Base-by-base conservation (phyloP, 1,140 invertebrate species). In the Limonius californicus region DNA sequence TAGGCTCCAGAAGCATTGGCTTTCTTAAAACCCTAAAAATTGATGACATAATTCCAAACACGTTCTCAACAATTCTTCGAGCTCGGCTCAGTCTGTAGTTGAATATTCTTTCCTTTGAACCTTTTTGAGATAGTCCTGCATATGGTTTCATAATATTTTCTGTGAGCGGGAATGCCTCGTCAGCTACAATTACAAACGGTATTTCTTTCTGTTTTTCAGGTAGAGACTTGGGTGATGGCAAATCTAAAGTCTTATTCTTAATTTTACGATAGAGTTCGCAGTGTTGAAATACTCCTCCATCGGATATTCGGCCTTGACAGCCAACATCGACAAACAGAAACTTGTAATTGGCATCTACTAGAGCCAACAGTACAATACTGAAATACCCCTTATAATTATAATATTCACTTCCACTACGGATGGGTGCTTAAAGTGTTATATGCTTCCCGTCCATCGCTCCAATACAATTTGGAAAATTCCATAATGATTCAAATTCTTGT, bases 381-480 rank as follows among this genome's bases (percentile, higher is more conserved):
- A 75, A 80, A 65, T 59, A 71, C 0, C 69, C 43, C 65, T 81
- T 61, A 47, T 68, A 66, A 50, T 68, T 68, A 39, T 45, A 68
- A 30, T 30, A 66, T 19, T 30, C 58, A 4, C 57, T 56, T 8
- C 64, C 67, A 42, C 55, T 57, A 8, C 35, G 15, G n/a, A 14
- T 11, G 15, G 67, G 64, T 57, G 47, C 53, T 62, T 65, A 56
- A 43, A 70, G 64, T 0, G 58, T 18, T 54, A 69, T 65, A 45
- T 70, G 32, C 30, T 61, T 59, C 8, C 64, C 66, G 59, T 68
- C 66, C 1, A 76, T 68, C 11, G 72, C 70, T 1, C 74, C 72
- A 23, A 76, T 47, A 54, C 69, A 74, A 54, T 74, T 64, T 0
- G 72, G 77, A 61, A 77, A 75, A 54, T 74, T 59, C 72, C 70